Evolutionary conservation across 2,113 vertebrate genomes (phyloP), one percentile per base, ranked within the genome.

Genomic region (Osmerus eperlanus): DNA sequence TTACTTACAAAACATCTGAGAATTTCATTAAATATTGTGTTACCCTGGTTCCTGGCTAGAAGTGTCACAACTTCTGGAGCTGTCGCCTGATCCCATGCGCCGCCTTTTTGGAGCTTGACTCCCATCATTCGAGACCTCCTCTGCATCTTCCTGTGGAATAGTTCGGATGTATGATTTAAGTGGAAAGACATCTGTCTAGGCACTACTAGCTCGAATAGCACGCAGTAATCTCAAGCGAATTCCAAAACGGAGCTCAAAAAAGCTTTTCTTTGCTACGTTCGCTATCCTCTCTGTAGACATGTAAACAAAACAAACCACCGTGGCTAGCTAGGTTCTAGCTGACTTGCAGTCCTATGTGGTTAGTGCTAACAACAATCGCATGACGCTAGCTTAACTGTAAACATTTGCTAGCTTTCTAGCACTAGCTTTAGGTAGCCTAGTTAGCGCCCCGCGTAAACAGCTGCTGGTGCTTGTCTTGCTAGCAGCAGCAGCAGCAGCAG

Each of bases 11-110:
- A 47, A 47, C 9, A 11, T 47, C 41, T 11, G 41, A 67, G 13
- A 68, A 68, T 4, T 18, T 16, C 4, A 8, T 70, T 18, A 73
- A 75, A 58, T 25, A 21, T 66, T 18, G 21, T 32, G 15, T 13
- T 92, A 99, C 97, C 94, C 93, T 8, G 94, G 93, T 36, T 99
- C 97, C 68, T 97, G 96, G 78, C 91, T 97, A 12, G 93, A 94
- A 32, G 96, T 94, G 85, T 99, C 97, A 55, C 95, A 98, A 73
- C 97, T 99, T 73, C 96, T 85, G 3, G 95, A 97, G 81, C 97
- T 99, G 78, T 99, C 97, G 13, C 97, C 97, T 53, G 97, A 99
- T 72, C 95, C 95, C 94, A 95, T 98, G 3, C 97, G 92, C 32
- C 96, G 92, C 65, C 96, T 91, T 80, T 99, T 99, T 13, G 93